phyloP scores from a whole-genome alignment of 2,888 invertebrate species.

The Drosophila rellima region DNA sequence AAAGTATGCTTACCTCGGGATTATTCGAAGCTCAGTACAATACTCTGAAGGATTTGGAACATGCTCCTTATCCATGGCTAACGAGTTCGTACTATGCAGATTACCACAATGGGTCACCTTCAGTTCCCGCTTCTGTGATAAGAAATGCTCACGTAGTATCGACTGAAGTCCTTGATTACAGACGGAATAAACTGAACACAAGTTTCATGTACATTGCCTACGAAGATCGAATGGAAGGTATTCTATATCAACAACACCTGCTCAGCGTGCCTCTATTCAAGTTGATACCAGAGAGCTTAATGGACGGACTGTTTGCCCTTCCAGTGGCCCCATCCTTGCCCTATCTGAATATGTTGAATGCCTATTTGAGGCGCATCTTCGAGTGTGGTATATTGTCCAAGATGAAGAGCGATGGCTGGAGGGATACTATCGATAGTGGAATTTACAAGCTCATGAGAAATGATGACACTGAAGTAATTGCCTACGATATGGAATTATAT shows the following conservation, averaged over 20 bases:
- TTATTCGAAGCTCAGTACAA: slow-evolving; percentile 58
- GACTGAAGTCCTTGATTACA: background rate
- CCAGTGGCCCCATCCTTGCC: slow-evolving; percentile 57
- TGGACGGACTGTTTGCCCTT: slow-evolving; percentile 30
- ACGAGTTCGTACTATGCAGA: slow-evolving; percentile 32
- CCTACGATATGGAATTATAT: slow-evolving; percentile 54
- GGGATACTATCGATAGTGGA: slow-evolving; percentile 38
- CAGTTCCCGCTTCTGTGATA: slow-evolving; percentile 8
- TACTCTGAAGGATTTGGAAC: slow-evolving; percentile 50
- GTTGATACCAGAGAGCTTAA: slow-evolving; percentile 26
- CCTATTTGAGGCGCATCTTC: slow-evolving; percentile 47
- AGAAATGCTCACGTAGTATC: background rate
- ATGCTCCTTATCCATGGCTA: slow-evolving; percentile 32
- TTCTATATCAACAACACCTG: slow-evolving; percentile 61
- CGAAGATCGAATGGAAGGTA: slow-evolving; percentile 52
- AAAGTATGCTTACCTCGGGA: slow-evolving; percentile 63
- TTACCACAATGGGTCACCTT: background rate
- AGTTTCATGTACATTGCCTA: slow-evolving; percentile 35
- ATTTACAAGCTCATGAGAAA: slow-evolving; percentile 8
- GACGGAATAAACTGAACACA: slow-evolving; percentile 42
- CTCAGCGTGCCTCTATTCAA: slow-evolving; percentile 59
- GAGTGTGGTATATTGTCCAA: slow-evolving; percentile 61
- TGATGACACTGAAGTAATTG: slow-evolving; percentile 3
- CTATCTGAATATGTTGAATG: slow-evolving; percentile 50
- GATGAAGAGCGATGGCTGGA: slow-evolving; percentile 41